These are phyloP conservation scores for Diadema setosum DNA, from an alignment of 35 echinoderm and acorn worm genomes.

Conservation along the genomic window DNA sequence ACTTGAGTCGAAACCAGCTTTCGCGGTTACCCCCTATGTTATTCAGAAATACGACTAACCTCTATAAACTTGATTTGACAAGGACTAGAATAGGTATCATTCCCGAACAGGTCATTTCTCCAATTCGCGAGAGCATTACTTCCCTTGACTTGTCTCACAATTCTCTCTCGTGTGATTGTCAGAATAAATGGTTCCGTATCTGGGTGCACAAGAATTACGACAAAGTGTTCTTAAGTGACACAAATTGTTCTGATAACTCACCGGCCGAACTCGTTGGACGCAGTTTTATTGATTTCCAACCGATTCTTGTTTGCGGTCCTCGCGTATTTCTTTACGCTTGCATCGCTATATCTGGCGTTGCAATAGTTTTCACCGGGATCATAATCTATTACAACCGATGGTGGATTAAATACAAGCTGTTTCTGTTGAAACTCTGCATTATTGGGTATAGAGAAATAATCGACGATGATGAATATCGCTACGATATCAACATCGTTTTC, in stretches of 20 bases:
- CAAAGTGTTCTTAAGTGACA: not conserved
- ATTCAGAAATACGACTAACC: not conserved
- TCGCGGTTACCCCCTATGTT: not conserved
- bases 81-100: not conserved
- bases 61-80: not conserved
- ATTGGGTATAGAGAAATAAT: not conserved
- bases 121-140: not conserved
- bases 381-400: not conserved
- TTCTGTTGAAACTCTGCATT: not conserved
- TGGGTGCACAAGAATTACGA: not conserved
- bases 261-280: not conserved
- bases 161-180: not conserved
- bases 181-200: slow-evolving; percentile 1
- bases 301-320: not conserved
- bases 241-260: not conserved
- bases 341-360: not conserved
- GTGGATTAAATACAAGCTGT: not conserved
- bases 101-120: not conserved
- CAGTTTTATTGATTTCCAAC: not conserved
- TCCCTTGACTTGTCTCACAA: not conserved
- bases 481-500: not conserved
- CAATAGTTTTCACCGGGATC: not conserved
- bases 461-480: not conserved
- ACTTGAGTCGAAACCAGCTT: not conserved
- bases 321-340: not conserved